Conservation (phyloP, 2,797 vertebrate species). For the Sardinella longiceps region DNA sequence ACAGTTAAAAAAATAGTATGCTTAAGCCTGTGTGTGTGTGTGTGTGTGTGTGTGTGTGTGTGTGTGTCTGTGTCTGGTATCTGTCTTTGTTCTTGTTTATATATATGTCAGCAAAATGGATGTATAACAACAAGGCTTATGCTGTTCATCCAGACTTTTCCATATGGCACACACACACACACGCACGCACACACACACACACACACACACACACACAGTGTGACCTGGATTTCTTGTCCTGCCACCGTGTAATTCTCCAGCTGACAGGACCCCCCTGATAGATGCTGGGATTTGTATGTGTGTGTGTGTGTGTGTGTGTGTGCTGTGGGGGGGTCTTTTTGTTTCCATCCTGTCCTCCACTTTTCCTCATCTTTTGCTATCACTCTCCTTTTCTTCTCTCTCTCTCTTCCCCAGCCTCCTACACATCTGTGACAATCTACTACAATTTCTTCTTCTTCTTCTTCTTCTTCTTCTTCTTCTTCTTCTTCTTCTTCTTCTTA, state of each 20-base stretch:
- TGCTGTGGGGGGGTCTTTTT: constrained; percentile 31
- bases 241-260: constrained; percentile 49
- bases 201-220: constrained; percentile 29
- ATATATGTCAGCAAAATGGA: constrained; percentile 16
- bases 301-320: constrained; percentile 16
- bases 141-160: constrained; percentile 31
- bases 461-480: no score
- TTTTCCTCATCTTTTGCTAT: not conserved
- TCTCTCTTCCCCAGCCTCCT: constrained; percentile 35
- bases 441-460: no score
- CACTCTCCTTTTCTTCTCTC: not conserved
- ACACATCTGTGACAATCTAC: not conserved
- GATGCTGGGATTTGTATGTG: not conserved
- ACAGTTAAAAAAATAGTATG: not conserved
- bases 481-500: no score
- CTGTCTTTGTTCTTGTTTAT: not conserved
- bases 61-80: not conserved
- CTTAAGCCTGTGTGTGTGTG: not conserved
- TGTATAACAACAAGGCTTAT: constrained; percentile 1
- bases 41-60: constrained; percentile 17
- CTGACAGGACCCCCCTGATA: constrained; percentile 46
- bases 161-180: constrained; percentile 15
- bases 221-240: constrained; percentile 51
- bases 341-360: constrained; percentile 10
- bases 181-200: constrained; percentile 17